phyloP scores from a whole-genome alignment of 1,140 invertebrate species.

The Aphidius ervi region DNA sequence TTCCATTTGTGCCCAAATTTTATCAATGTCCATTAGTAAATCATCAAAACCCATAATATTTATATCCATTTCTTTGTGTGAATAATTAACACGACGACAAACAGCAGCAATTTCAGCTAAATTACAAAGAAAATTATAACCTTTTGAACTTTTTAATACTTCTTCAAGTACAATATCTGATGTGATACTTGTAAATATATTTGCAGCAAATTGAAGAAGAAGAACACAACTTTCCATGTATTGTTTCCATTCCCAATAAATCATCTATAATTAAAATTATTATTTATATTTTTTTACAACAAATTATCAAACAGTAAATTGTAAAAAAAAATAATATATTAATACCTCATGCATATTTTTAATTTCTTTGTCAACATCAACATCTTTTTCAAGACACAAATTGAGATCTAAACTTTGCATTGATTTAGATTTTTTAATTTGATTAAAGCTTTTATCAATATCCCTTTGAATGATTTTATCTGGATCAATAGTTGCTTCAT shows the following conservation, averaged over 20 bases:
- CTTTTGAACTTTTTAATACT: constrained; percentile 57
- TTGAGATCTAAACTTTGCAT: constrained; percentile 55
- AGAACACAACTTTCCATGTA: constrained; percentile 58
- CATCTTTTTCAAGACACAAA: constrained; percentile 42
- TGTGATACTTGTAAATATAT: constrained; percentile 56
- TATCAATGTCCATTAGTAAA: constrained; percentile 48
- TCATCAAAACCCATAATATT: constrained; percentile 53
- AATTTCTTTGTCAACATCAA: constrained; percentile 43
- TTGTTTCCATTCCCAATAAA: constrained; percentile 57
- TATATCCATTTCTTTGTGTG: constrained; percentile 51
- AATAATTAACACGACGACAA: constrained; percentile 51
- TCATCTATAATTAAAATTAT: constrained; percentile 31
- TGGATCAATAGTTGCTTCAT: constrained; percentile 34
- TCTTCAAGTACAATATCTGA: constrained; percentile 57
- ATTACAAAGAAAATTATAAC: constrained; percentile 58
- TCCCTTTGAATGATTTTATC: constrained; percentile 45
- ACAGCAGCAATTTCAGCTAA: constrained; percentile 52
- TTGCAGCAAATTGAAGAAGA: constrained; percentile 55
- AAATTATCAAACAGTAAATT: not conserved
- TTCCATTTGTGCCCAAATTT: constrained; percentile 52
- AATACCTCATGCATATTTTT: constrained; percentile 50
- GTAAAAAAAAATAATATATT: not conserved
- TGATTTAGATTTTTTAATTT: constrained; percentile 48
- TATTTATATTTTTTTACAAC: not conserved
- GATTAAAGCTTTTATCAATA: constrained; percentile 47